Conservation (phyloP, 2,888 invertebrate species). For the Aplocera efformata region DNA sequence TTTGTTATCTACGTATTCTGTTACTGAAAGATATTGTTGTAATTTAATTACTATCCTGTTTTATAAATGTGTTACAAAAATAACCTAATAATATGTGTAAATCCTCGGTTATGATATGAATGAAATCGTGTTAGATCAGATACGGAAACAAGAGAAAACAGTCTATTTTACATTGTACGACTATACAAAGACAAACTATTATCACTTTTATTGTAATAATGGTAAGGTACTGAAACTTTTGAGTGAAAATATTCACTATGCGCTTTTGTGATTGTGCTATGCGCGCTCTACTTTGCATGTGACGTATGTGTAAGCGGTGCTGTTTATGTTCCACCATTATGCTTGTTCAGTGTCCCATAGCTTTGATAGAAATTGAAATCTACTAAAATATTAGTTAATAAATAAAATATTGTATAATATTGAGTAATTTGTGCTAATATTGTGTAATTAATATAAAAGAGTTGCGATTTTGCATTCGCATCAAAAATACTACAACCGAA, state of each 20-base stretch:
- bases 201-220: slow-evolving; percentile 9
- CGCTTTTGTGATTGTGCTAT: slow-evolving; percentile 25
- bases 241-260: slow-evolving; percentile 35
- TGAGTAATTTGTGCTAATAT: no score
- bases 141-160: slow-evolving; percentile 27
- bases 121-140: slow-evolving; percentile 35
- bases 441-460: no score
- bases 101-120: slow-evolving; percentile 32
- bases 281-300: slow-evolving; percentile 20
- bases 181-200: slow-evolving; percentile 13
- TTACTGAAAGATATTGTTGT: no score
- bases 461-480: no score
- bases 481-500: no score
- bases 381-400: no score
- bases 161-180: slow-evolving; percentile 34
- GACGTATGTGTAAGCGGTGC: slow-evolving; percentile 13
- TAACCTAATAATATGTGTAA: slow-evolving; percentile 20
- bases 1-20: no score
- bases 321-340: slow-evolving; percentile 16
- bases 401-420: no score
- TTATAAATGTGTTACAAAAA: no score
- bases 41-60: no score
- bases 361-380: not conserved
- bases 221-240: slow-evolving; percentile 27
- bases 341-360: slow-evolving; percentile 4